Conservation (phyloP, 2,113 vertebrate species). For the Mormoops blainvillei region DNA sequence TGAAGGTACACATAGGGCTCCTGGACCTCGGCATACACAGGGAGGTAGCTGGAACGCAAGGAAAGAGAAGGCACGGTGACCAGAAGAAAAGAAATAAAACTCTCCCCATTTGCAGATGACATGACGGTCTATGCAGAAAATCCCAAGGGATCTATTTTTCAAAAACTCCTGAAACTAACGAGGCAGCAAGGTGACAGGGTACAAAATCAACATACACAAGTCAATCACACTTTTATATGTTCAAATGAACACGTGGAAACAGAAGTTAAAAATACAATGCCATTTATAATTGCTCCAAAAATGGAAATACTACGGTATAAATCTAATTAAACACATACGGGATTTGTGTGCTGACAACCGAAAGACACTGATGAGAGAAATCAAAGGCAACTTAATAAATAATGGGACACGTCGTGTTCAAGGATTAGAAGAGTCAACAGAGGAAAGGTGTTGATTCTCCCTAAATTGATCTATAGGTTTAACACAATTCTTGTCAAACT, state of each 20-base stretch:
- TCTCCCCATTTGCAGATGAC: background rate
- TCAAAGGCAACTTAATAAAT: background rate
- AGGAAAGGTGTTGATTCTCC: background rate
- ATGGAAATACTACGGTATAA: background rate
- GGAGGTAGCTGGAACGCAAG: constrained; percentile 82
- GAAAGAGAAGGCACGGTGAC: background rate
- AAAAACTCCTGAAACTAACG: background rate
- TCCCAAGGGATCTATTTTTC: background rate
- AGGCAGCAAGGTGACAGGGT: background rate
- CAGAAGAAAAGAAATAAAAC: background rate
- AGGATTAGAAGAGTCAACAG: background rate
- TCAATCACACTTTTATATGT: background rate
- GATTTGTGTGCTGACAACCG: background rate
- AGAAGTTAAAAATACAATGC: background rate
- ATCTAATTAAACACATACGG: background rate
- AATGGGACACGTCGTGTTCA: background rate
- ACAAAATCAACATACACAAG: background rate
- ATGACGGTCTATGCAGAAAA: background rate
- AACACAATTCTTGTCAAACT: background rate
- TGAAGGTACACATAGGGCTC: constrained; percentile 85
- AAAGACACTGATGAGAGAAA: background rate
- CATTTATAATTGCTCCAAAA: background rate
- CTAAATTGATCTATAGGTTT: background rate
- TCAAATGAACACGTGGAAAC: background rate
- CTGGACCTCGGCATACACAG: constrained; percentile 89